These are phyloP conservation scores for Leontopithecus rosalia DNA, from an alignment of 2,797 vertebrate genomes.

Conservation along the genomic window DNA sequence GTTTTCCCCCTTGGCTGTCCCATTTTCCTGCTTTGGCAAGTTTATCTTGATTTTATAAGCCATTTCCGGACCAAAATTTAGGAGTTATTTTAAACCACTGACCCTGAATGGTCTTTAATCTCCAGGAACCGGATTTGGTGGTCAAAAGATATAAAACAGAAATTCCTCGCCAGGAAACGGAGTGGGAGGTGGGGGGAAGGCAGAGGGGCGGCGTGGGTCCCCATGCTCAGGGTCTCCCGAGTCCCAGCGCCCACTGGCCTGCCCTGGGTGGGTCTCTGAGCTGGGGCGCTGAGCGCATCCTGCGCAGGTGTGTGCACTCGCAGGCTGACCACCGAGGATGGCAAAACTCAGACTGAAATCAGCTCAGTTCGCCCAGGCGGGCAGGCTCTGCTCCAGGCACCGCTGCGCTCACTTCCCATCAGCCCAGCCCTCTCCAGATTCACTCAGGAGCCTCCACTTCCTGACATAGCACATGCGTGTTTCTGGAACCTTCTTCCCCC, in stretches of 20 bases:
- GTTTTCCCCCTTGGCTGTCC: neutral
- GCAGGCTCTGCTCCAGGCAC: neutral
- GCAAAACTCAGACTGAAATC: neutral
- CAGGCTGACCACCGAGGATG: neutral
- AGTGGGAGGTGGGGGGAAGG: neutral
- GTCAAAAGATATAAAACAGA: neutral
- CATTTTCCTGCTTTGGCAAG: constrained; percentile 62
- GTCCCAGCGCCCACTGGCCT: neutral
- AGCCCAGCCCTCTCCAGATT: neutral
- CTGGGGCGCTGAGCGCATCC: too few species aligned
- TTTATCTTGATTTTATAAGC: constrained; percentile 53
- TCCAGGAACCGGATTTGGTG: constrained; percentile 62
- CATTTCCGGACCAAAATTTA: constrained; percentile 70
- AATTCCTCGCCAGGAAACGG: neutral
- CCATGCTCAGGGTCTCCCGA: neutral
- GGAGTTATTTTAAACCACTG: constrained; percentile 74
- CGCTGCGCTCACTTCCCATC: neutral
- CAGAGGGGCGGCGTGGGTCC: too few species aligned
- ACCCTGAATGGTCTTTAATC: constrained; percentile 51
- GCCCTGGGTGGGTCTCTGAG: neutral
- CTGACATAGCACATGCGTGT: accelerated
- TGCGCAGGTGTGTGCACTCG: neutral
- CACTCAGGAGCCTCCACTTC: neutral
- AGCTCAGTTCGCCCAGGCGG: neutral
- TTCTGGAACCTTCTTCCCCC: neutral